Evolutionary conservation across 2,113 vertebrate species (phyloP), one percentile per base, ranked within the genome.

Genomic region (Peromyscus californicus): DNA sequence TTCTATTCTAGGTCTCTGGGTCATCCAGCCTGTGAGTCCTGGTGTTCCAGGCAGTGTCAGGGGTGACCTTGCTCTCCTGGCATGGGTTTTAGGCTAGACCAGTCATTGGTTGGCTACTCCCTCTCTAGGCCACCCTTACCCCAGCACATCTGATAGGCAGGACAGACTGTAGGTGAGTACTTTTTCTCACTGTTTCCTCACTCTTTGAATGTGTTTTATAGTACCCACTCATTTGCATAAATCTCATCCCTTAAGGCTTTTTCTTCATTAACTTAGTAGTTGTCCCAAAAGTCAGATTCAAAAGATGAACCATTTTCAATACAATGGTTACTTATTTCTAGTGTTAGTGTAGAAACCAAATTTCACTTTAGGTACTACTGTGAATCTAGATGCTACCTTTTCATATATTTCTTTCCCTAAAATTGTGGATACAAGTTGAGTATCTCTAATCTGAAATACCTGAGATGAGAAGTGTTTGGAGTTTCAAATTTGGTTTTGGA

Each of bases 221-320:
- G 36, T 65, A 36, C 57, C 78, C 59, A 67, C 82, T 31, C 29
- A 45, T 91, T 95, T 54, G 48, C 67, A 59, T 10, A 82, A 13
- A 1, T 80, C 61, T 80, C 70, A 95, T 93, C 48, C 39, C 7
- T 83, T 89, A 6, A 2, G 16, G 90, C 88, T 93, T 54, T 29
- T 63, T 97, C 82, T 89, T 96, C 9, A 57, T 89, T 75, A 92
- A n/a, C 26, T 51, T 82, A 74, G 39, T 79, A 93, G 83, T 31
- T 69, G 15, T 91, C 59, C 5, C 85, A 26, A 63, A 80, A 80
- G 33, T 69, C 65, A 89, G 26, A 82, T 86, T 87, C 33, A 90
- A 69, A 76, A 95, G 76, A 36, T 95, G 82, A 74, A 51, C 21
- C 76, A 79, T 88, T 93, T 51, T 91, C 48, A 95, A 89, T 90